These are phyloP conservation scores for Drosophila mercatorum DNA, from an alignment of 2,888 invertebrate genomes.

Conservation along the genomic window DNA sequence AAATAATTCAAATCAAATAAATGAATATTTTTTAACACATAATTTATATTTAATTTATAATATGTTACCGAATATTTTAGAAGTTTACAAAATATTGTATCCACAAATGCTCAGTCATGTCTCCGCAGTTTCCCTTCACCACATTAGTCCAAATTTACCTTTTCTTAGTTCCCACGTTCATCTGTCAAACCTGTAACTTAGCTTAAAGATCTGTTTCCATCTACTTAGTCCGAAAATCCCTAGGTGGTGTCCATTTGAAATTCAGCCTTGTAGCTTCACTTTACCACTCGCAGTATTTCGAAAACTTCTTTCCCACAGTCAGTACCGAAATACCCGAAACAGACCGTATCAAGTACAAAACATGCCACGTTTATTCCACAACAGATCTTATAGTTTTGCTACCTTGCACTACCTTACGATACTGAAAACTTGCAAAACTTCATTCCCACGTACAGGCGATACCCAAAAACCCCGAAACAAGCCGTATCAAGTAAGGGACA, in stretches of 20 bases:
- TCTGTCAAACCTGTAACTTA: neutral
- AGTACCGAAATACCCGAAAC: constrained; percentile 4
- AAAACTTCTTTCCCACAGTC: constrained; percentile 16
- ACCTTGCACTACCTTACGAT: constrained; percentile 28
- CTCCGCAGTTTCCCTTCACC: neutral
- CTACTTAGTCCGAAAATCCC: constrained; percentile 17
- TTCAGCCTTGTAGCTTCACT: constrained; percentile 13
- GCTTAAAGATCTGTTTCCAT: neutral
- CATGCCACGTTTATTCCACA: constrained; percentile 43
- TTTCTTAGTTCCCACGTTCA: constrained; percentile 11
- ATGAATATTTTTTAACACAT: too few relatives aligned
- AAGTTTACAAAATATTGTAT: neutral
- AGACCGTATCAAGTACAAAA: constrained; percentile 42
- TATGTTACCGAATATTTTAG: too few relatives aligned
- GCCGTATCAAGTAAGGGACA: constrained; percentile 44
- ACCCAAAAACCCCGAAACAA: constrained; percentile 3
- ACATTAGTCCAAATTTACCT: neutral
- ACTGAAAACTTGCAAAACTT: constrained; percentile 9
- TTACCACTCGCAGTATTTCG: constrained; percentile 10
- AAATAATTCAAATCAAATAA: neutral
- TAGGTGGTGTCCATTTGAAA: neutral
- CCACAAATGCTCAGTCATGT: neutral
- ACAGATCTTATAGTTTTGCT: constrained; percentile 8
- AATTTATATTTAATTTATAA: too few relatives aligned
- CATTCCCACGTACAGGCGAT: constrained; percentile 35